These are phyloP conservation scores for Geotrypetes seraphini DNA, from an alignment of 2,797 vertebrate genomes.

Conservation along the genomic window DNA sequence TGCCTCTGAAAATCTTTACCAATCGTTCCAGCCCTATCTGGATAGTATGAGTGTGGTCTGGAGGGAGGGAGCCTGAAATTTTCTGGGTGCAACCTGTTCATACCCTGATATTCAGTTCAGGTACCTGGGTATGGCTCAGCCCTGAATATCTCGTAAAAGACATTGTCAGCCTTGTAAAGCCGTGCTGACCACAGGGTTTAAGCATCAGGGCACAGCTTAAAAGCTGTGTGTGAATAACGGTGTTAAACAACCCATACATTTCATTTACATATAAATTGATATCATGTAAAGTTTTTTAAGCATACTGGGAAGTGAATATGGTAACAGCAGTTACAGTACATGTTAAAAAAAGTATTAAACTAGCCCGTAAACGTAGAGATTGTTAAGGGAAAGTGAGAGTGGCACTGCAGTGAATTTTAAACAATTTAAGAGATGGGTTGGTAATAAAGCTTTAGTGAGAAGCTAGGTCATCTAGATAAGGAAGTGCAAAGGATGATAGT, in stretches of 20 bases:
- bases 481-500: neutral
- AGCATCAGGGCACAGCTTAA: too few species aligned
- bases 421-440: conserved; percentile 2
- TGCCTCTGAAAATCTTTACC: too few species aligned
- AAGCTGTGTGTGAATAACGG: conserved; percentile 28
- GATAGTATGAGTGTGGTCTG: too few species aligned
- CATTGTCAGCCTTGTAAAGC: too few species aligned
- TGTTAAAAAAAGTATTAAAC: too few species aligned
- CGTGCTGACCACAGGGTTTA: too few species aligned
- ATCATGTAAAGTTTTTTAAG: conserved; percentile 1
- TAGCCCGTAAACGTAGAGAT: conserved; percentile 2
- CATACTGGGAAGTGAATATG: conserved; percentile 1
- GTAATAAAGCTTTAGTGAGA: conserved; percentile 3
- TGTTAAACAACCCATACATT: conserved; percentile 18
- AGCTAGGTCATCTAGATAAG: conserved; percentile 5
- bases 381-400: conserved; percentile 7
- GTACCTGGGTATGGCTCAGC: too few species aligned
- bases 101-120: too few species aligned
- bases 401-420: conserved; percentile 7
- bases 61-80: too few species aligned
- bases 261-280: conserved; percentile 17
- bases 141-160: too few species aligned
- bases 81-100: too few species aligned
- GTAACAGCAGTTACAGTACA: conserved; percentile 4
- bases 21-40: too few species aligned